Evolutionary conservation across 1,140 invertebrate species (phyloP).

Genomic region (Dryas iulia): DNA sequence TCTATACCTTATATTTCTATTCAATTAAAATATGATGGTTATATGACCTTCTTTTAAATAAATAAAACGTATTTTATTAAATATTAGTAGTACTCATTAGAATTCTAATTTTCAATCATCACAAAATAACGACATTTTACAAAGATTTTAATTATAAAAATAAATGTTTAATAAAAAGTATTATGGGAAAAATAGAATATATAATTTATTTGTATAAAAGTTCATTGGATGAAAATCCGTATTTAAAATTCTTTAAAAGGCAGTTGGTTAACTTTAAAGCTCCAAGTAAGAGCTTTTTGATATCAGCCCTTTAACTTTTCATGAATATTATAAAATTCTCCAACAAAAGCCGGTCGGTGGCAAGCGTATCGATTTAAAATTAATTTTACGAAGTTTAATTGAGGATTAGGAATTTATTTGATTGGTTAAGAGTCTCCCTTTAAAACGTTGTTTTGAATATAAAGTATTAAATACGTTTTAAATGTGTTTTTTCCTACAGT

Average conservation of each 20-base stretch:
- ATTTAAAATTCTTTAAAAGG: conserved; percentile 28
- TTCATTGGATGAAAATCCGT: not conserved
- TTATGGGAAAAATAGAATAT: no score
- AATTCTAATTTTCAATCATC: no score
- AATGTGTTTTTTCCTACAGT: not conserved
- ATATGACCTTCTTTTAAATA: no score
- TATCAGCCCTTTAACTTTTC: conserved; percentile 58
- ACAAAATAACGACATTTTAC: no score
- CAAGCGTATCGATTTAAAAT: conserved; percentile 67
- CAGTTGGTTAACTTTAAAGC: conserved; percentile 53
- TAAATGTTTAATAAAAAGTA: no score
- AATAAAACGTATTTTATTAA: no score
- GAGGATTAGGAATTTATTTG: conserved; percentile 69
- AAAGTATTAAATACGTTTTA: not conserved
- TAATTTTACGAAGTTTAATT: conserved; percentile 77
- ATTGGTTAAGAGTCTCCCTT: conserved; percentile 37
- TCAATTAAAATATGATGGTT: no score
- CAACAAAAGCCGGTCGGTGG: conserved; percentile 48
- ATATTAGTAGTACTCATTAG: no score
- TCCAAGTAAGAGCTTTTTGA: conserved; percentile 49
- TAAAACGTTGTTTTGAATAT: conserved; percentile 13
- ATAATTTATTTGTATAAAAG: no score
- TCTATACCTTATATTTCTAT: no score
- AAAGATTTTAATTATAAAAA: no score
- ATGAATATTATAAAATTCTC: conserved; percentile 50